phyloP scores from a whole-genome alignment of 2,113 vertebrate species.

The Bos indicus region DNA sequence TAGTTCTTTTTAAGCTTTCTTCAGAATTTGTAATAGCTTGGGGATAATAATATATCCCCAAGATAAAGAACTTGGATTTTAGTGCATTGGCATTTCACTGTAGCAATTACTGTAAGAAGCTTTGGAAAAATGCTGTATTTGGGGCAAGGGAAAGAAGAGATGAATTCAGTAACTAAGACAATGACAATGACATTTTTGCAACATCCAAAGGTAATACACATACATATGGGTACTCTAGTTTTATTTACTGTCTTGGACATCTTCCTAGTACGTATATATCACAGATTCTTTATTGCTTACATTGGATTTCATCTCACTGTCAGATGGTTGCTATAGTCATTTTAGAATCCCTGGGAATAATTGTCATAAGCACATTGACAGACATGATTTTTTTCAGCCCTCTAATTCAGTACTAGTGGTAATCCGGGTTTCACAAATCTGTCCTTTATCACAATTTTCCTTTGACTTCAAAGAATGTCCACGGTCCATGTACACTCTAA shows the following conservation, averaged over 20 bases:
- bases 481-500: not conserved
- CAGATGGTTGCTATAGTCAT: not conserved
- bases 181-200: not conserved
- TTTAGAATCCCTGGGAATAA: slow-evolving; percentile 3
- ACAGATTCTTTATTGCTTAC: not conserved
- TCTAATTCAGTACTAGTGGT: not conserved
- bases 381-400: not conserved
- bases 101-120: not conserved
- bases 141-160: not conserved
- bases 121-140: not conserved
- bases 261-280: not conserved
- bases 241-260: slow-evolving; percentile 1
- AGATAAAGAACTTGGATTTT: not conserved
- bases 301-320: not conserved
- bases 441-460: not conserved
- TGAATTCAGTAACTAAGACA: not conserved
- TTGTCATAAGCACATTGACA: not conserved
- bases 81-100: not conserved
- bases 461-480: not conserved
- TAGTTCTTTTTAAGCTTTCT: not conserved
- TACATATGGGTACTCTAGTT: not conserved
- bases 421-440: not conserved
- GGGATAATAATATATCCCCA: not conserved
- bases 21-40: not conserved
- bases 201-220: not conserved